phyloP scores from a whole-genome alignment of 1,140 invertebrate species.

The Drosophila virilis region DNA sequence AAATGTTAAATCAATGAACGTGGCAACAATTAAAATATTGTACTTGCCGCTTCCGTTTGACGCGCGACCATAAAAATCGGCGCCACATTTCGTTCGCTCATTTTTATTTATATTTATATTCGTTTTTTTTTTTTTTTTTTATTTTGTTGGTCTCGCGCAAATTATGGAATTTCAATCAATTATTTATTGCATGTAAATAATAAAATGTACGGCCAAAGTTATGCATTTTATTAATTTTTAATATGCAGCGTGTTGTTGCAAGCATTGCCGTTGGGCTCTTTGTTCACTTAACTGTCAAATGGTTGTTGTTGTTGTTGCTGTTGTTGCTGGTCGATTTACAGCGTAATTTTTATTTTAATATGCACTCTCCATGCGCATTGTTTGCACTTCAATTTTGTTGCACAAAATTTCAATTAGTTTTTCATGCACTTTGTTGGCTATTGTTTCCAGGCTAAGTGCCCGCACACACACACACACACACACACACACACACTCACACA shows the following conservation, averaged over 20 bases:
- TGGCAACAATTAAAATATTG: constrained; percentile 81
- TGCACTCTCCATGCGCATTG: constrained; percentile 59
- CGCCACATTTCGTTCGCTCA: constrained; percentile 6
- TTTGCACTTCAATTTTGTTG: constrained; percentile 69
- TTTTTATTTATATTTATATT: background rate
- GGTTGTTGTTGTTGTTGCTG: constrained; percentile 28
- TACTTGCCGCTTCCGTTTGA: constrained; percentile 63
- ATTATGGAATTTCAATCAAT: constrained; percentile 81
- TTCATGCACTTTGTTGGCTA: constrained; percentile 76
- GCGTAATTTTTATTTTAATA: constrained; percentile 64
- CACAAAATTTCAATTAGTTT: constrained; percentile 79
- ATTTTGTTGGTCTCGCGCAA: constrained; percentile 43
- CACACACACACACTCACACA: constrained; percentile 3
- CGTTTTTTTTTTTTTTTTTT: constrained; percentile 18
- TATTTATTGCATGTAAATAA: constrained; percentile 75
- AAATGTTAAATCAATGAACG: constrained; percentile 68
- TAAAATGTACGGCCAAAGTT: constrained; percentile 65
- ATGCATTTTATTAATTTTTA: constrained; percentile 72
- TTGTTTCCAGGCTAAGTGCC: constrained; percentile 75
- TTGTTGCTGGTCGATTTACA: constrained; percentile 26
- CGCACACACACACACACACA: constrained; percentile 22
- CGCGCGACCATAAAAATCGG: constrained; percentile 22
- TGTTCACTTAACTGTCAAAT: constrained; percentile 26
- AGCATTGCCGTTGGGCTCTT: constrained; percentile 24
- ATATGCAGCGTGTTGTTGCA: constrained; percentile 37